Evolutionary conservation across 2,888 invertebrate genomes (phyloP), one percentile per base, ranked within the genome.

Genomic region (Drosophila subsilvestris): DNA sequence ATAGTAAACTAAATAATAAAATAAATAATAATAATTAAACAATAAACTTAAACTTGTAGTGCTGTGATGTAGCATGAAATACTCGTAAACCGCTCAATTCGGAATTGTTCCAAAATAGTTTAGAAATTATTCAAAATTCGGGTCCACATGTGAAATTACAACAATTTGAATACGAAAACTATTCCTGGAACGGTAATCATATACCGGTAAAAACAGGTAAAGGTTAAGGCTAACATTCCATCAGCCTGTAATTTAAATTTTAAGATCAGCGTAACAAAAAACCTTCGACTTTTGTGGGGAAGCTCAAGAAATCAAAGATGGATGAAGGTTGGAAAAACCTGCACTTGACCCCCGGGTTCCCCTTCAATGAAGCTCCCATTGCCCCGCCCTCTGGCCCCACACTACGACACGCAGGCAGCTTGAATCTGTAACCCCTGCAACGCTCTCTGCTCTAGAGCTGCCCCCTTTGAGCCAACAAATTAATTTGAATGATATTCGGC

Each of bases 401-500:
- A 4, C 6, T 25, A 25, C 44, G 43, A 42, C 55, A 56, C 54
- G 57, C 44, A 63, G 56, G 56, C 56, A 44, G 51, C 70, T 63
- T 70, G 56, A 62, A 69, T 68, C 29, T 27, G 68, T 58, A 50
- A 60, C 68, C 44, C 54, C 68, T 55, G 60, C 59, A 68, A 68
- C 67, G 50, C 43, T 17, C 44, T 4, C 29, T 37, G 27, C 37
- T 25, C 44, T 37, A 42, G 1, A 1, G 25, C 25, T 6, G 25
- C 25, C 25, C 45, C n/a, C 43, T 48, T 20, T 50, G 44, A 74
- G 58, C 43, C 56, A 54, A 69, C 74, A 74, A 79, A 81, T 80
- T 83, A 82, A 78, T 82, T 82, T 66, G 68, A 76, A 74, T 74
- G 56, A 68, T 74, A 63, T 54, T 51, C 44, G 20, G 47, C 2